phyloP scores from a whole-genome alignment of 2,888 invertebrate genomes.

The Thecocarcelia acutangulata region DNA sequence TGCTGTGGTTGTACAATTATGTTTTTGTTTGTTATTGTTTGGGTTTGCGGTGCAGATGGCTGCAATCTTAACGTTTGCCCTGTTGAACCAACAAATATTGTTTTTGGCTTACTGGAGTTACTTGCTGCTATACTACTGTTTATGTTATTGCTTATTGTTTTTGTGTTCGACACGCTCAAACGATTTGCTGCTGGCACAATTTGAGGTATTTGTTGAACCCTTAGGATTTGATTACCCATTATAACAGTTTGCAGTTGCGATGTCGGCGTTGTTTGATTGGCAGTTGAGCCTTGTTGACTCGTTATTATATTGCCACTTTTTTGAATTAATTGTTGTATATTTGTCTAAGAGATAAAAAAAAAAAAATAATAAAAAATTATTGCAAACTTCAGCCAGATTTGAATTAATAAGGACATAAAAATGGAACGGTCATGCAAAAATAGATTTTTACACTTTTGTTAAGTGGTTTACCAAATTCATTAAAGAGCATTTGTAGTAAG shows the following conservation, averaged over 20 bases:
- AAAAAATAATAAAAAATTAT: too few species aligned
- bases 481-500: too few species aligned
- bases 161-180: slow-evolving; percentile 51
- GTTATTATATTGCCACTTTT: slow-evolving; percentile 54
- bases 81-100: slow-evolving; percentile 54
- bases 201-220: slow-evolving; percentile 76
- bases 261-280: slow-evolving; percentile 56
- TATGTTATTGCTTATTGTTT: slow-evolving; percentile 55
- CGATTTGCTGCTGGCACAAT: slow-evolving; percentile 61
- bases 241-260: slow-evolving; percentile 80
- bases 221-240: slow-evolving; percentile 80
- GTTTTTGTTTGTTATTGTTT: slow-evolving; percentile 61
- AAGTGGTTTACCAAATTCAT: too few species aligned
- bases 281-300: slow-evolving; percentile 48
- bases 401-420: too few species aligned
- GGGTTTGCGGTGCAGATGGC: slow-evolving; percentile 58
- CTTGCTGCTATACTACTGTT: slow-evolving; percentile 59
- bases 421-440: too few species aligned
- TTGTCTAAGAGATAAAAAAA: slow-evolving; percentile 27
- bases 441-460: too few species aligned
- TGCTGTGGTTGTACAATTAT: slow-evolving; percentile 63
- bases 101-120: slow-evolving; percentile 58
- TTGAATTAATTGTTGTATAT: slow-evolving; percentile 58
- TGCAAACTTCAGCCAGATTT: too few species aligned
- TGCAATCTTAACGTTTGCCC: slow-evolving; percentile 65